phyloP scores from a whole-genome alignment of 2,888 invertebrate species.

The Pterostichus niger region DNA sequence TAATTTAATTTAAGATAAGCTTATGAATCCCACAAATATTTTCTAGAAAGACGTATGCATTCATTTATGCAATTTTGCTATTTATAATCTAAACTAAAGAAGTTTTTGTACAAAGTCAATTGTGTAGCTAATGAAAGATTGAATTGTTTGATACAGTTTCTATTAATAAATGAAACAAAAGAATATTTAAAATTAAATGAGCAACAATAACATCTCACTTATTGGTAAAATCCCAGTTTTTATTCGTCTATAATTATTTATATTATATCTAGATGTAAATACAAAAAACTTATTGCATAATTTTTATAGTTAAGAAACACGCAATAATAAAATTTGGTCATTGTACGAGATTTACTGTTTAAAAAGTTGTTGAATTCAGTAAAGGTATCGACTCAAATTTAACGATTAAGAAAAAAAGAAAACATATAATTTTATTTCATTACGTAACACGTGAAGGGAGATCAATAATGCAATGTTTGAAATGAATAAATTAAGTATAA shows the following conservation, averaged over 20 bases:
- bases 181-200: not conserved
- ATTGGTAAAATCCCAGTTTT: conserved; percentile 17
- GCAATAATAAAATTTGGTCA: conserved; percentile 26
- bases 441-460: not conserved
- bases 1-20: not conserved
- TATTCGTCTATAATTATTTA: conserved; percentile 1
- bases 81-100: too few relatives aligned
- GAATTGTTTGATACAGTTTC: too few relatives aligned
- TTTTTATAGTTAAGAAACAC: conserved; percentile 29
- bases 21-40: not conserved
- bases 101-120: too few relatives aligned
- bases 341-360: not conserved
- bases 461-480: too few relatives aligned
- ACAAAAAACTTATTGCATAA: conserved; percentile 26
- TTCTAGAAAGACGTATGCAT: not conserved
- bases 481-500: too few relatives aligned
- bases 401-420: too few relatives aligned
- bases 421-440: not conserved
- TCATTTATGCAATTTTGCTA: too few relatives aligned
- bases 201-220: not conserved
- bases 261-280: not conserved
- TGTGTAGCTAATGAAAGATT: too few relatives aligned
- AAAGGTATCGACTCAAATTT: not conserved
- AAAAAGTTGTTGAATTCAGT: not conserved
- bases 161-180: too few relatives aligned